Evolutionary conservation across 2,888 invertebrate species (phyloP).

Genomic region (Catocala sponsa): DNA sequence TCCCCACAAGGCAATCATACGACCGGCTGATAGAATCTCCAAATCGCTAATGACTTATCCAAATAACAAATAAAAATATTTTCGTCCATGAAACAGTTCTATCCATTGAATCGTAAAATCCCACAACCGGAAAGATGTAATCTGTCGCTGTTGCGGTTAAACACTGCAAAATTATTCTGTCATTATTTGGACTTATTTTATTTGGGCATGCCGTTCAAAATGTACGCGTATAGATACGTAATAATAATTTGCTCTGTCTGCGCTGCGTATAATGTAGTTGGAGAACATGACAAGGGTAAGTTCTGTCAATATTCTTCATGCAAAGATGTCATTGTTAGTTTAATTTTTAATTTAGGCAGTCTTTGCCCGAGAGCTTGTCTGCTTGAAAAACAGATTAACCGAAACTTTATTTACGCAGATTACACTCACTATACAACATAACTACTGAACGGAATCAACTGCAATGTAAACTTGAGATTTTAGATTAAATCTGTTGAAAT

Average conservation of each 20-base stretch:
- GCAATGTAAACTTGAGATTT: too few species aligned
- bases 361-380: too few species aligned
- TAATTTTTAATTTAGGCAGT: too few species aligned
- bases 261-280: constrained; percentile 31
- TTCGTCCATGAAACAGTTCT: constrained; percentile 28
- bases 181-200: constrained; percentile 48
- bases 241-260: constrained; percentile 32
- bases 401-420: too few species aligned
- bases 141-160: constrained; percentile 42
- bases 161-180: constrained; percentile 40
- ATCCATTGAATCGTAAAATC: constrained; percentile 43
- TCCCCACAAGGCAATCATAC: neutral
- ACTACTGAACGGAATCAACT: too few species aligned
- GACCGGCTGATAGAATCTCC: constrained; percentile 9
- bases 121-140: constrained; percentile 50
- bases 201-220: constrained; percentile 40
- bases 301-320: constrained; percentile 2
- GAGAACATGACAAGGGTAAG: constrained; percentile 54
- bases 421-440: too few species aligned
- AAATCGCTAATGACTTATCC: constrained; percentile 32
- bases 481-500: too few species aligned
- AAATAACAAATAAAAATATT: constrained; percentile 15
- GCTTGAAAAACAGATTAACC: too few species aligned
- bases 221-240: constrained; percentile 39
- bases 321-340: neutral